Evolutionary conservation across 2,797 vertebrate species (phyloP).

Genomic region (Eospalax fontanierii): DNA sequence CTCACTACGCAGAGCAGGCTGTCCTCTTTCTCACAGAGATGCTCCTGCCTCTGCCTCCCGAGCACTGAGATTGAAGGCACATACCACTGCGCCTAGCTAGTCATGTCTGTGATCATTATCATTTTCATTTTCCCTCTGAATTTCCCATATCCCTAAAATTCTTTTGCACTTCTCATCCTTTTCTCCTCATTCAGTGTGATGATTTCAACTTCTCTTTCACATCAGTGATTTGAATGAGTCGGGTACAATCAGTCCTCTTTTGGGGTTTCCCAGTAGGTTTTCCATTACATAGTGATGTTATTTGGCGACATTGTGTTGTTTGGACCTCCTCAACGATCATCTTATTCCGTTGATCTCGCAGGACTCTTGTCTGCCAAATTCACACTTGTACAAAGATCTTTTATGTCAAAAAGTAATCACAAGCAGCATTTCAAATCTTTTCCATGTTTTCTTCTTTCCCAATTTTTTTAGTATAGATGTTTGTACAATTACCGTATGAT

Average conservation of each 20-base stretch:
- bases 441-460: neutral
- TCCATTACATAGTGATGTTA: neutral
- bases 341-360: neutral
- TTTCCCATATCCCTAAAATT: conserved; percentile 15
- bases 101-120: neutral
- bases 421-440: neutral
- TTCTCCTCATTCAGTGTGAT: neutral
- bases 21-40: no score
- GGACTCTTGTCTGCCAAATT: neutral
- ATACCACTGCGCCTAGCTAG: no score
- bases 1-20: no score
- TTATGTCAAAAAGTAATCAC: neutral
- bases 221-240: neutral
- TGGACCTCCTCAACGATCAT: neutral
- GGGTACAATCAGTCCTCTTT: neutral
- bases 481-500: neutral
- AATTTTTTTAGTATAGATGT: neutral
- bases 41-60: no score
- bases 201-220: neutral
- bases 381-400: neutral
- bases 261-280: neutral
- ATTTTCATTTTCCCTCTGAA: neutral
- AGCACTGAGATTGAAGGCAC: no score
- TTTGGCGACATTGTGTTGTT: neutral
- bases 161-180: neutral